Conservation (phyloP, 2,888 invertebrate genomes). For the Antheraea yamamai region DNA sequence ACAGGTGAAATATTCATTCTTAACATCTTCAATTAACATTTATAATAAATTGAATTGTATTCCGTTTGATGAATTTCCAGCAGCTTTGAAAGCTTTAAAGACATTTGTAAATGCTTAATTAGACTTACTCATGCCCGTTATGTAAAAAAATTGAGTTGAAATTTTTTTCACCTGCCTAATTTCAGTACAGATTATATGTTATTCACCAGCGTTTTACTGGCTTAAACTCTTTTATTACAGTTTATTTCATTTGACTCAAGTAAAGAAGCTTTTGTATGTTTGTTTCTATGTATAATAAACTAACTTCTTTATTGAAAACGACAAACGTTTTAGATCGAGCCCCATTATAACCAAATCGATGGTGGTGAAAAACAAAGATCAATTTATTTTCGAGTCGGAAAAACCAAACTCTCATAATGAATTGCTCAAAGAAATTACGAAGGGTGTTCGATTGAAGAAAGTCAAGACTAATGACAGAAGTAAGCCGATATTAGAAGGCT, state of each 20-base stretch:
- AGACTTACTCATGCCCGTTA: no score
- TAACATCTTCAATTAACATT: neutral
- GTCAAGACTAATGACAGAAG: constrained; percentile 93
- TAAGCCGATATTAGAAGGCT: constrained; percentile 90
- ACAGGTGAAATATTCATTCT: constrained; percentile 55
- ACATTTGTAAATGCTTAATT: no score
- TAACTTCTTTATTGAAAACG: neutral
- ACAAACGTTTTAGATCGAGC: constrained; percentile 69
- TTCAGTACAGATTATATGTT: no score
- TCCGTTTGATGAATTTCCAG: neutral
- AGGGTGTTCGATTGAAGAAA: constrained; percentile 88
- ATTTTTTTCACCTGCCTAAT: no score
- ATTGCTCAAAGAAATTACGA: constrained; percentile 90
- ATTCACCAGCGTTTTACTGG: neutral
- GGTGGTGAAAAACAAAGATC: constrained; percentile 86
- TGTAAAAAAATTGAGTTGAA: no score
- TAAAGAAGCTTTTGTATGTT: no score
- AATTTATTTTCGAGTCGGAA: constrained; percentile 95
- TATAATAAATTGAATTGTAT: neutral
- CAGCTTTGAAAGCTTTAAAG: neutral
- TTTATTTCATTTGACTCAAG: no score
- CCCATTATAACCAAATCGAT: constrained; percentile 82
- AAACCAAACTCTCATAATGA: constrained; percentile 90
- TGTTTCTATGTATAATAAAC: no score
- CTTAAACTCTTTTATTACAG: no score